Conservation (phyloP, 1,140 invertebrate species). For the Harpegnathos saltator region DNA sequence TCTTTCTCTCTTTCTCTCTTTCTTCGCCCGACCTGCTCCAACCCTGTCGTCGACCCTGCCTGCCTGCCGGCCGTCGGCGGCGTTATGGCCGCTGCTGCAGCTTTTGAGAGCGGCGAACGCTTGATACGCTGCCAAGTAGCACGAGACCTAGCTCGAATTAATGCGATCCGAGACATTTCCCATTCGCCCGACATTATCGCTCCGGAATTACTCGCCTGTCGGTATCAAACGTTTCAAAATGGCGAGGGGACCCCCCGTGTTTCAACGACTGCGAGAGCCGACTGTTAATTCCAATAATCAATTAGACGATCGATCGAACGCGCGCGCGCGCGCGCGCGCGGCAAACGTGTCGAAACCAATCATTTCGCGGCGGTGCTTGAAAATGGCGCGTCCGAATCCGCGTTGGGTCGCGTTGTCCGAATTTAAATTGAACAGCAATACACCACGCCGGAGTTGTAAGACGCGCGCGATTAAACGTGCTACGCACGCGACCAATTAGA, state of each 20-base stretch:
- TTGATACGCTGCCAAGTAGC: constrained; percentile 75
- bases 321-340: neutral
- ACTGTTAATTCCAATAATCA: constrained; percentile 34
- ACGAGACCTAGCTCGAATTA: constrained; percentile 61
- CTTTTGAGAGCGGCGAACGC: constrained; percentile 58
- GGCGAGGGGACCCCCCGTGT: neutral
- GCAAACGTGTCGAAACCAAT: neutral
- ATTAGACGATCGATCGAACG: constrained; percentile 45
- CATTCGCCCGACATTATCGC: constrained; percentile 51
- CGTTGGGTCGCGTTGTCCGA: neutral
- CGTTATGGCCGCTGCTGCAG: constrained; percentile 39
- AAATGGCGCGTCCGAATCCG: neutral
- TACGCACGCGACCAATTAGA: neutral
- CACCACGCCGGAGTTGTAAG: neutral
- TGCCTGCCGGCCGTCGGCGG: neutral
- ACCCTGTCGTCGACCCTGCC: neutral
- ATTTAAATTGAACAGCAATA: neutral
- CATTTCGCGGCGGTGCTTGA: neutral
- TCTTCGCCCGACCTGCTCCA: neutral
- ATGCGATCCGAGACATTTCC: constrained; percentile 61
- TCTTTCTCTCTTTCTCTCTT: neutral
- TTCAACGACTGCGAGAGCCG: constrained; percentile 4
- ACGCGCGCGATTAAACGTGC: neutral
- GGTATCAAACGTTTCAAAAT: constrained; percentile 3
- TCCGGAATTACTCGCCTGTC: constrained; percentile 43